These are phyloP conservation scores for Neodiprion virginianus DNA, from an alignment of 1,140 invertebrate genomes.

Conservation along the genomic window DNA sequence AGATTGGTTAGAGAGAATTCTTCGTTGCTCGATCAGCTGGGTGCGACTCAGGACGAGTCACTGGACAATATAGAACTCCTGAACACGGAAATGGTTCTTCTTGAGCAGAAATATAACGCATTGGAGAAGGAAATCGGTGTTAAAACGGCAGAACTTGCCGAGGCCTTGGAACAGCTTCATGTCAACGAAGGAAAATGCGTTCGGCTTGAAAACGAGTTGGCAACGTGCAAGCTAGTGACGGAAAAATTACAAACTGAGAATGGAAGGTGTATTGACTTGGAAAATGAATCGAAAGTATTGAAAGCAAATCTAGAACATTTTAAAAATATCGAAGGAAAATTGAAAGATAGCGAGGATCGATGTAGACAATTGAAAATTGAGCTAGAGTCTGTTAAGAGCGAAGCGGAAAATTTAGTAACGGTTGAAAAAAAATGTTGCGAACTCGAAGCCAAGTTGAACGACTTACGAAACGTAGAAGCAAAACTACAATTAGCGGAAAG, in stretches of 20 bases:
- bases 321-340: conserved; percentile 1
- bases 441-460: conserved; percentile 23
- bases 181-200: conserved; percentile 58
- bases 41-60: conserved; percentile 43
- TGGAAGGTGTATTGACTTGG: conserved; percentile 45
- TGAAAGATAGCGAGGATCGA: not conserved
- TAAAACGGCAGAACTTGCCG: conserved; percentile 32
- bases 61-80: conserved; percentile 56
- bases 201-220: conserved; percentile 53
- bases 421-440: conserved; percentile 17
- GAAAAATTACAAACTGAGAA: conserved; percentile 49
- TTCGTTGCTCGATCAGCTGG: conserved; percentile 44
- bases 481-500: conserved; percentile 38
- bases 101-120: conserved; percentile 59
- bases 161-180: conserved; percentile 51
- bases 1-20: conserved; percentile 43
- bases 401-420: conserved; percentile 32
- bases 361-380: conserved; percentile 49
- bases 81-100: conserved; percentile 53
- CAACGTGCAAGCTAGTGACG: conserved; percentile 43
- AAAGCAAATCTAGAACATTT: not conserved
- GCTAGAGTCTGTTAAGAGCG: conserved; percentile 48
- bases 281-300: conserved; percentile 21
- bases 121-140: conserved; percentile 43
- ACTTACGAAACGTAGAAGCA: conserved; percentile 50